Base-by-base conservation (phyloP, 2,888 invertebrate species). In the Lasioglossum figueresi region DNA sequence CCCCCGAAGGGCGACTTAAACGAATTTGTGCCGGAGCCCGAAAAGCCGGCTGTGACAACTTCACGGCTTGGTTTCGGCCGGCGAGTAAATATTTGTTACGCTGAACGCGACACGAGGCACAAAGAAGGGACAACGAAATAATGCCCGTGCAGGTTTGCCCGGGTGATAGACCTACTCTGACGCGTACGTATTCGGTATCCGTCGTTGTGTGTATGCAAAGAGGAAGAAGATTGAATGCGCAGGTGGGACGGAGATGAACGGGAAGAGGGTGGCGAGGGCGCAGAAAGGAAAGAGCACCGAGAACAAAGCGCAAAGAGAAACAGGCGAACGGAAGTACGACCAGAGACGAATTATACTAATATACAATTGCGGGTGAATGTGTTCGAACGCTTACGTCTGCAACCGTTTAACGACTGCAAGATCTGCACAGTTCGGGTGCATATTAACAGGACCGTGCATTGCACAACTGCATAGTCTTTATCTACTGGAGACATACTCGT, bases 41-140 rank as follows among this genome's bases (percentile, higher is more conserved):
- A 80, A 78, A 84, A 80, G 76, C 80, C 83, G 80, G 80, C 84
- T 78, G 78, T 59, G 85, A 85, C 84, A 84, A 85, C 84, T 56
- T 63, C n/a, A 40, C 52, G n/a, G 70, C 63, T 63, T 56, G 72
- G 37, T 83, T 82, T 72, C 73, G 59, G 45, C 73, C 40, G 70
- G 40, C 66, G 75, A 68, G 85, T 84, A 85, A 85, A 85, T 85
- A 80, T 84, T 85, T 84, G 80, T 84, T 73, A 40, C 75, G 68
- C 27, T 48, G 75, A 83, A 84, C 45, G 56, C 56, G 59, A 68
- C 76, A 63, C 76, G 63, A 52, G 48, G 63, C 52, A 37, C 66
- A 37, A 68, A 34, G 45, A 63, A 23, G 45, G 56, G 43, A 45
- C 74, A 31, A 27, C 37, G 56, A 68, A 83, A 80, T 82, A 84